A percentile compares a stretch with the other conserved stretches of the same genome.
Evolutionary conservation across 2,113 vertebrate genomes (phyloP).

Genomic region (Proterorhinus semilunaris): DNA sequence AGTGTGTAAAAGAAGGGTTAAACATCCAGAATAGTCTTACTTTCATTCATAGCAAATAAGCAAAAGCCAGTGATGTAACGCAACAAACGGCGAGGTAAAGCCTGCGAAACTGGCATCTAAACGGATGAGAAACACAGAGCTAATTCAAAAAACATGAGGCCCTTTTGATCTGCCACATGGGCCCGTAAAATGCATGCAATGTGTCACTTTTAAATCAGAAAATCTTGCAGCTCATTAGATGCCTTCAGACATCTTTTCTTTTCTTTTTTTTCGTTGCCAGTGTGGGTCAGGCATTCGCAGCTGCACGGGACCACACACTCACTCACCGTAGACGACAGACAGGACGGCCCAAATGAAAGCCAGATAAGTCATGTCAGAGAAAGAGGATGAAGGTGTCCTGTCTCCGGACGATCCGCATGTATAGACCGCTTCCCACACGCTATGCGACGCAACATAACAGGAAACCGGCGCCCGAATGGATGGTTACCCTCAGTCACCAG

Average conservation of each 20-base stretch:
- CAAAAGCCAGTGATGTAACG: slow-evolving; percentile 22
- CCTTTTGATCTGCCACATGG: slow-evolving; percentile 3
- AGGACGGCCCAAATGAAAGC: slow-evolving; percentile 73
- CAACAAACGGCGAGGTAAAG: slow-evolving; percentile 22
- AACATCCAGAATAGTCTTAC: background rate
- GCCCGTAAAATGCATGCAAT: slow-evolving; percentile 3
- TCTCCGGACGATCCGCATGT: slow-evolving; percentile 56
- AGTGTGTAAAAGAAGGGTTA: background rate
- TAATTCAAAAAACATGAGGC: slow-evolving; percentile 12
- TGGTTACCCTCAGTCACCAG: slow-evolving; percentile 72
- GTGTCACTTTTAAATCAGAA: slow-evolving; percentile 6
- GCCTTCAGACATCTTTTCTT: slow-evolving; percentile 10
- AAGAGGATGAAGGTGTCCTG: slow-evolving; percentile 64
- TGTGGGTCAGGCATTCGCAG: slow-evolving; percentile 46
- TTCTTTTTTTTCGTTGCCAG: background rate
- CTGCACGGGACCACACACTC: slow-evolving; percentile 67
- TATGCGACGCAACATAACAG: slow-evolving; percentile 73
- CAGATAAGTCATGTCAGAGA: slow-evolving; percentile 79
- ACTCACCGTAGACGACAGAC: slow-evolving; percentile 76
- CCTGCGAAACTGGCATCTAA: slow-evolving; percentile 47
- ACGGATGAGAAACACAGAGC: slow-evolving; percentile 19
- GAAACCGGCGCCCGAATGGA: slow-evolving; percentile 64
- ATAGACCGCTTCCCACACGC: slow-evolving; percentile 52
- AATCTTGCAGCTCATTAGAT: slow-evolving; percentile 23
- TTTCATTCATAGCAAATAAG: background rate